phyloP scores from a whole-genome alignment of 2,888 invertebrate species.

The Argynnis bischoffii region DNA sequence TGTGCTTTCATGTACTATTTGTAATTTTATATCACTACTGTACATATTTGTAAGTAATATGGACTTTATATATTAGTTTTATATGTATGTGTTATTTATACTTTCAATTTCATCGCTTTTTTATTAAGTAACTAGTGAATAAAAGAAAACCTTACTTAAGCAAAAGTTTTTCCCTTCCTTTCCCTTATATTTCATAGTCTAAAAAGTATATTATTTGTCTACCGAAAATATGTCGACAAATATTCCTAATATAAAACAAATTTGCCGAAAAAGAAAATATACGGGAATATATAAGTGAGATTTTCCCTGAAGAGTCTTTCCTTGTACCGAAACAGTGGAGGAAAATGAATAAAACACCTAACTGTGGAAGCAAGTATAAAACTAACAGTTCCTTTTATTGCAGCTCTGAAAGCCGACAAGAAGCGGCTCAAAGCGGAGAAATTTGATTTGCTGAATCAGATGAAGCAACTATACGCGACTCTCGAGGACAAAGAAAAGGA shows the following conservation, averaged over 20 bases:
- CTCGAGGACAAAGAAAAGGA: constrained; percentile 97
- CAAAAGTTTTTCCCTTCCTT: no score
- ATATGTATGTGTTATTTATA: neutral
- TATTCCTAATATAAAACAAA: constrained; percentile 20
- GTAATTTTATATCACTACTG: constrained; percentile 17
- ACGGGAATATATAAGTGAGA: constrained; percentile 18
- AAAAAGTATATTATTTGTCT: neutral
- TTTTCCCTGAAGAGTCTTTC: constrained; percentile 30
- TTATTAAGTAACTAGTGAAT: no score
- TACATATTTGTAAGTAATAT: neutral
- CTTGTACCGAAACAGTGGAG: constrained; percentile 31
- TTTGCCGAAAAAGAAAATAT: constrained; percentile 16
- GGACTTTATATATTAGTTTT: neutral
- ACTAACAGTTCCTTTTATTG: constrained; percentile 44
- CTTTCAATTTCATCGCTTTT: no score
- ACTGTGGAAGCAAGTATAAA: constrained; percentile 23
- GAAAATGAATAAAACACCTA: constrained; percentile 34
- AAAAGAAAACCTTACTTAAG: no score
- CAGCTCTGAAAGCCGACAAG: constrained; percentile 93
- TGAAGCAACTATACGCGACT: constrained; percentile 96
- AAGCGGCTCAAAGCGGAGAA: constrained; percentile 96
- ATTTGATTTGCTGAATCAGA: constrained; percentile 95
- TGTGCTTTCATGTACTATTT: constrained; percentile 23
- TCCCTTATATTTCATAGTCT: neutral
- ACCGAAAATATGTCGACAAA: constrained; percentile 11